These are phyloP conservation scores for Temnopleurus reevesii DNA, from an alignment of 53 echinoderm and acorn worm species.

Conservation along the genomic window DNA sequence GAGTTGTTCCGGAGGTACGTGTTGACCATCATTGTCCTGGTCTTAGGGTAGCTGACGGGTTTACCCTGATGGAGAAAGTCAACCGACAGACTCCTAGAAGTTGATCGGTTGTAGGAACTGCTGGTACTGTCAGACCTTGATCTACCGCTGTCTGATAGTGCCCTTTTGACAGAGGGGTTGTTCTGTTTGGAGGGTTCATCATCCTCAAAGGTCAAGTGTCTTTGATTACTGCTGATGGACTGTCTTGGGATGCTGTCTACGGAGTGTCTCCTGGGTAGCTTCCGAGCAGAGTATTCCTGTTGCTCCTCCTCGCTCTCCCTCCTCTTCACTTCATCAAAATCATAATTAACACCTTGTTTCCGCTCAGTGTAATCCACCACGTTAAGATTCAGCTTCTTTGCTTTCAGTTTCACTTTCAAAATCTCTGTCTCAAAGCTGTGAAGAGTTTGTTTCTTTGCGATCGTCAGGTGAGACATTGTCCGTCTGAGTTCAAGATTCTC, in stretches of 20 bases:
- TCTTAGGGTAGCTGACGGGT: not conserved
- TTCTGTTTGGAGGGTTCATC: not conserved
- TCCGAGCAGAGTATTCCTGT: not conserved
- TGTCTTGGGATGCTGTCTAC: not conserved
- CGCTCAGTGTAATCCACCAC: conserved; percentile 46
- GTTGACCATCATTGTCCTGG: conserved; percentile 32
- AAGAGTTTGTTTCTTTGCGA: conserved; percentile 36
- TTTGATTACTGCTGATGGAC: not conserved
- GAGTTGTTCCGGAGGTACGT: conserved; percentile 10
- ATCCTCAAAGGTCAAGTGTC: not conserved
- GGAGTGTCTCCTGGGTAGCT: not conserved
- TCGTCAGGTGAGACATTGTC: conserved; percentile 5
- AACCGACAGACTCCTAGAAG: conserved; percentile 15
- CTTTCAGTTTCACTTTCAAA: conserved; percentile 43
- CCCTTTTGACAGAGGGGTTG: not conserved
- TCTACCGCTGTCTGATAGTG: not conserved
- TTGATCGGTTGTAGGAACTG: not conserved
- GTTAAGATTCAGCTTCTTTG: conserved; percentile 11
- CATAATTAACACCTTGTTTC: not conserved
- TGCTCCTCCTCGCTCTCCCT: not conserved
- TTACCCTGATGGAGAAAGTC: not conserved
- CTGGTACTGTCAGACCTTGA: not conserved
- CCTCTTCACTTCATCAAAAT: not conserved
- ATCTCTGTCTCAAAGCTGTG: conserved; percentile 39
- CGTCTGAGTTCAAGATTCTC: conserved; percentile 32